A percentile compares a stretch with the other conserved stretches of the same genome.
Evolutionary conservation across 2,113 vertebrate species (phyloP).

Genomic region (Prolemur simus): DNA sequence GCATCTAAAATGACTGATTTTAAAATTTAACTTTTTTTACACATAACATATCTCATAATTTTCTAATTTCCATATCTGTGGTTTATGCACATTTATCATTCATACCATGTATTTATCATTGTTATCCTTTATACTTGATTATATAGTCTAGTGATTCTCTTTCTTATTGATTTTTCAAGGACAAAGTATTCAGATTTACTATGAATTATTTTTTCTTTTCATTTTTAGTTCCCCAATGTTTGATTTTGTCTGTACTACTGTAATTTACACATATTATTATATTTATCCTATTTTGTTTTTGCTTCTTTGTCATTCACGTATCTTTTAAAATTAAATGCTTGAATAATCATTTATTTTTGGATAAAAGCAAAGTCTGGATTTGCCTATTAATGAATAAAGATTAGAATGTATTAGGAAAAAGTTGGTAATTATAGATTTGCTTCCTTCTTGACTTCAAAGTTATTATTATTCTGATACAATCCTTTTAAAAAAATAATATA

Average conservation of each 20-base stretch:
- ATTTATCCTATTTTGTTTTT: neutral
- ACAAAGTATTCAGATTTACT: neutral
- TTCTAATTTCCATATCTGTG: neutral
- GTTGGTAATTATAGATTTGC: neutral
- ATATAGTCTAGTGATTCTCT: neutral
- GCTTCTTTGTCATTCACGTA: neutral
- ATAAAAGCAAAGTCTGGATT: neutral
- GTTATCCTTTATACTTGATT: conserved; percentile 20
- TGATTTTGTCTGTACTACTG: conserved; percentile 5
- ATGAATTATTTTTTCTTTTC: neutral
- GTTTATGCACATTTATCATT: conserved; percentile 1
- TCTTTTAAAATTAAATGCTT: neutral
- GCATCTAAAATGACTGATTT: neutral
- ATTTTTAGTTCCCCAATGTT: neutral
- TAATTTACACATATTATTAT: conserved; percentile 19
- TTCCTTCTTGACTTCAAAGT: neutral
- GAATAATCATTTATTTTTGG: neutral
- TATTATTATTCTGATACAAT: neutral
- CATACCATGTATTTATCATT: conserved; percentile 2
- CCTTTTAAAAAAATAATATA: neutral
- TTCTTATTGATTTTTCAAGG: conserved; percentile 20
- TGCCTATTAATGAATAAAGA: neutral
- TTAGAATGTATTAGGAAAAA: neutral
- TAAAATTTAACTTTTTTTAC: neutral
- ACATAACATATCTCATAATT: neutral